Evolutionary conservation across 2,797 vertebrate species (phyloP).

Genomic region (Acipenser oxyrinchus): DNA sequence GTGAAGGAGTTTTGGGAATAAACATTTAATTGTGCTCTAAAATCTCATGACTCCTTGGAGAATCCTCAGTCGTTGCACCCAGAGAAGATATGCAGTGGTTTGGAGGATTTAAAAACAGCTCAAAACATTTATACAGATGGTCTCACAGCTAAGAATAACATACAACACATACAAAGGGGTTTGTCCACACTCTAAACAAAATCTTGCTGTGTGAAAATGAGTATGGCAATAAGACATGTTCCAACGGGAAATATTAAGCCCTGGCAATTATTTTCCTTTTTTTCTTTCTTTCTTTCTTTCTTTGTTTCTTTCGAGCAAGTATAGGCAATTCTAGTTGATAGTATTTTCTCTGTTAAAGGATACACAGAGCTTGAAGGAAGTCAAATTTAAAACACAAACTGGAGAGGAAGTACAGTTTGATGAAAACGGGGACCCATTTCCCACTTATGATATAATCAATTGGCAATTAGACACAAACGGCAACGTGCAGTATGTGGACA

Average conservation of each 20-base stretch:
- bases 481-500: slow-evolving; percentile 54
- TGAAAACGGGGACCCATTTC: slow-evolving; percentile 55
- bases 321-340: no score
- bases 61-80: slow-evolving; percentile 19
- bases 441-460: slow-evolving; percentile 62
- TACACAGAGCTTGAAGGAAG: slow-evolving; percentile 1
- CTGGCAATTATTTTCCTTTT: slow-evolving; percentile 53
- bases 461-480: slow-evolving; percentile 54
- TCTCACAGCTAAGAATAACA: slow-evolving; percentile 53
- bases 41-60: slow-evolving; percentile 10
- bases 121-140: slow-evolving; percentile 59
- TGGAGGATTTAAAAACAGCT: slow-evolving; percentile 41
- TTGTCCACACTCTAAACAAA: slow-evolving; percentile 57
- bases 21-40: slow-evolving; percentile 48
- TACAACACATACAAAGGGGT: slow-evolving; percentile 64
- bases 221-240: slow-evolving; percentile 51
- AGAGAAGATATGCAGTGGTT: slow-evolving; percentile 38
- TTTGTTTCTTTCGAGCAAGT: no score
- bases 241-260: slow-evolving; percentile 46
- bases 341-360: slow-evolving; percentile 22
- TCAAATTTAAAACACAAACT: slow-evolving; percentile 1
- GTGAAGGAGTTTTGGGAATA: slow-evolving; percentile 53
- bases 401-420: slow-evolving; percentile 60
- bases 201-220: slow-evolving; percentile 47
- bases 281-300: no score